Evolutionary conservation across 2,797 vertebrate species (phyloP).

Genomic region (Hozukius guyotensis): DNA sequence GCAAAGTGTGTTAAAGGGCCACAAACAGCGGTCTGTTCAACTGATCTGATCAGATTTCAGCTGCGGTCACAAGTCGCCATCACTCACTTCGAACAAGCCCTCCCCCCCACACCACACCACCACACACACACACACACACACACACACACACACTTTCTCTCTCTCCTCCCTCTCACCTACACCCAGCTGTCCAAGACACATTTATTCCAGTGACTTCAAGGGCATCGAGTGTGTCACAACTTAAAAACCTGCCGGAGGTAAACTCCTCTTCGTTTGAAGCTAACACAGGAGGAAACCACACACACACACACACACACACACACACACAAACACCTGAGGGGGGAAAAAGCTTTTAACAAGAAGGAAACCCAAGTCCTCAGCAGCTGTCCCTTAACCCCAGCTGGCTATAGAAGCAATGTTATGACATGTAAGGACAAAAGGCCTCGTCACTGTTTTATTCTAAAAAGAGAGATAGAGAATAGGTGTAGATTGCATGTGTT

Average conservation of each 20-base stretch:
- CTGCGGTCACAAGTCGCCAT: slow-evolving; percentile 44
- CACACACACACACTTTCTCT: neutral
- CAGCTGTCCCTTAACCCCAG: slow-evolving; percentile 35
- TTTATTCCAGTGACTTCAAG: slow-evolving; percentile 53
- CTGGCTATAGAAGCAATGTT: slow-evolving; percentile 66
- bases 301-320: slow-evolving; percentile 10
- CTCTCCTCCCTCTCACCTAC: neutral
- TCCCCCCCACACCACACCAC: neutral
- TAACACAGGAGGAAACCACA: slow-evolving; percentile 9
- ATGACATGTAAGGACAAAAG: slow-evolving; percentile 72
- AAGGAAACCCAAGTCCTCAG: slow-evolving; percentile 37
- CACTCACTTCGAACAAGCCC: slow-evolving; percentile 48
- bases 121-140: neutral
- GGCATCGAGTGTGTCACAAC: slow-evolving; percentile 42
- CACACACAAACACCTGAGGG: slow-evolving; percentile 8
- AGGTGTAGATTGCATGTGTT: slow-evolving; percentile 56
- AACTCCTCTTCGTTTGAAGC: slow-evolving; percentile 46
- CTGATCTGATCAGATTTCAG: slow-evolving; percentile 63
- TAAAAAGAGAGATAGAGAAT: slow-evolving; percentile 15
- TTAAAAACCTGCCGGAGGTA: slow-evolving; percentile 45
- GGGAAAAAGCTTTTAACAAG: slow-evolving; percentile 47
- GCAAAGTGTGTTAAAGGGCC: slow-evolving; percentile 52
- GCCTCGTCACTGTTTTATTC: slow-evolving; percentile 10
- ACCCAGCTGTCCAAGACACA: slow-evolving; percentile 30
- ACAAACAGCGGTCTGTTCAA: slow-evolving; percentile 26